Percentiles rank a stretch among this genome's conserved stretches.
These are phyloP conservation scores for Mizuhopecten yessoensis DNA, from an alignment of 1,140 invertebrate species.

Conservation along the genomic window DNA sequence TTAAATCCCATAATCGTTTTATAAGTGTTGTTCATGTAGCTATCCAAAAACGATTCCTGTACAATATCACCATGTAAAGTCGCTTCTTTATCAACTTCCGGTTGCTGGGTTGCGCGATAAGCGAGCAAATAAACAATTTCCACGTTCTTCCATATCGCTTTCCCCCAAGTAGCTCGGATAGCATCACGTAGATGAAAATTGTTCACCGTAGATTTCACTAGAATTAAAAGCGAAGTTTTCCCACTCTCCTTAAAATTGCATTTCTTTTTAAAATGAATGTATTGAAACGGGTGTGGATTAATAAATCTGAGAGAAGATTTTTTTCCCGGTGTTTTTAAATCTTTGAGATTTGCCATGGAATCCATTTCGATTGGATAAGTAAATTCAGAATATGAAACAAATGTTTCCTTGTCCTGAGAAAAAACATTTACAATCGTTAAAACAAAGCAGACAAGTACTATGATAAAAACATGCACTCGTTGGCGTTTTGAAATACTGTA, in stretches of 20 bases:
- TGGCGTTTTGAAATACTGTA: no score
- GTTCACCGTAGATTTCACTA: neutral
- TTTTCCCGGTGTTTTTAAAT: slow-evolving; percentile 38
- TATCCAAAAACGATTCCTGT: slow-evolving; percentile 88
- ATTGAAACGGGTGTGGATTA: slow-evolving; percentile 51
- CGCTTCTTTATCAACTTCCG: slow-evolving; percentile 84
- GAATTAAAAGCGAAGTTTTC: neutral
- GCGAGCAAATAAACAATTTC: neutral
- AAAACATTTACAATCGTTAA: no score
- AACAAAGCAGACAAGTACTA: no score
- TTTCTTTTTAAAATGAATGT: slow-evolving; percentile 37
- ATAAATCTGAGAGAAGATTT: neutral
- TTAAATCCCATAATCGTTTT: slow-evolving; percentile 92
- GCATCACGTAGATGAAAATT: slow-evolving; percentile 29
- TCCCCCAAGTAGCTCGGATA: neutral
- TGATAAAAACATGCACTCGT: no score
- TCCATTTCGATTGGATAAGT: slow-evolving; percentile 32
- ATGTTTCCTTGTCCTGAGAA: no score
- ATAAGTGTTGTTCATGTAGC: slow-evolving; percentile 89
- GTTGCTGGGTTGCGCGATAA: neutral
- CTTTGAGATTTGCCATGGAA: neutral
- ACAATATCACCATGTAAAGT: slow-evolving; percentile 87
- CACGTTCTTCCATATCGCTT: neutral
- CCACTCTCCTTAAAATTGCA: neutral
- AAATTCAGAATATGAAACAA: neutral